Evolutionary conservation across 1,140 invertebrate species (phyloP).

Genomic region (Anadara kagoshimensis): DNA sequence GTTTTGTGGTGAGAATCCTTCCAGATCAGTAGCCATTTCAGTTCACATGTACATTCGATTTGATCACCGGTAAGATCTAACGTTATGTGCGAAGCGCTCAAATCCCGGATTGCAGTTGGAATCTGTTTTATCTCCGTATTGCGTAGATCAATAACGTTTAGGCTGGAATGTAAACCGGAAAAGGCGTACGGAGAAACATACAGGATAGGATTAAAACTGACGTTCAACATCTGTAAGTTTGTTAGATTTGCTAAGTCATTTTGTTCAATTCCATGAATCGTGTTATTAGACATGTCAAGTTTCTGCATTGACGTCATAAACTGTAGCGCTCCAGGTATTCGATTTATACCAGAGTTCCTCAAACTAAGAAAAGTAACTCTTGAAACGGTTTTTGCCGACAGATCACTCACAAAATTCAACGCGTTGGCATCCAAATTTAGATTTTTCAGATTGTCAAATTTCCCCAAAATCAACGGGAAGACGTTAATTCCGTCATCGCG

Average conservation of each 20-base stretch:
- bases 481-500: constrained; percentile 29
- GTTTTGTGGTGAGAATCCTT: background rate
- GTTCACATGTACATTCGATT: constrained; percentile 34
- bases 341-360: constrained; percentile 27
- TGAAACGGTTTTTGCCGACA: constrained; percentile 18
- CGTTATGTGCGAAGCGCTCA: constrained; percentile 8
- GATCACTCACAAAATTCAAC: constrained; percentile 39
- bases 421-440: constrained; percentile 25
- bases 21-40: constrained; percentile 26
- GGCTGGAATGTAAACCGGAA: constrained; percentile 1
- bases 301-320: constrained; percentile 28
- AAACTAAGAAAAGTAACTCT: constrained; percentile 29
- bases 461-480: constrained; percentile 26
- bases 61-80: constrained; percentile 23
- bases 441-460: constrained; percentile 21
- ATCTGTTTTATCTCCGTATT: constrained; percentile 10
- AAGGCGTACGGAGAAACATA: constrained; percentile 39
- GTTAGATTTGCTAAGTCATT: constrained; percentile 20
- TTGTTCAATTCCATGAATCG: constrained; percentile 32
- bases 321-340: constrained; percentile 31
- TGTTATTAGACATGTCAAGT: constrained; percentile 34
- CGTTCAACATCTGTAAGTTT: constrained; percentile 18
- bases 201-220: constrained; percentile 36
- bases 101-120: constrained; percentile 28
- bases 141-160: constrained; percentile 19